A percentile compares a stretch with the other conserved stretches of the same genome.
Conservation (phyloP, 2,888 invertebrate genomes). For the Pollenia amentaria region DNA sequence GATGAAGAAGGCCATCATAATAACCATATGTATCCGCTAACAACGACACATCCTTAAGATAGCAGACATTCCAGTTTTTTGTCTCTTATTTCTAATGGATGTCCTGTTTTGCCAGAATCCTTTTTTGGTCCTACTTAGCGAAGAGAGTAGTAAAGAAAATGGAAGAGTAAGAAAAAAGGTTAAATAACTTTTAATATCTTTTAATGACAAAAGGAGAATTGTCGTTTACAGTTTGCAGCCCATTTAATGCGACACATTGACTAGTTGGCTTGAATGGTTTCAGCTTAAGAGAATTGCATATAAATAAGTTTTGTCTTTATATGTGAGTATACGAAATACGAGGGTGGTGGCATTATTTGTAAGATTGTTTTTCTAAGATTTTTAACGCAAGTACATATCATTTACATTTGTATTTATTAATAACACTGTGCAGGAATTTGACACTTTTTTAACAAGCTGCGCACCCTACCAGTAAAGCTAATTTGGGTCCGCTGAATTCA, state of each 20-base stretch:
- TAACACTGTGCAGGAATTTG: no score
- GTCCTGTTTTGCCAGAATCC: slow-evolving; percentile 20
- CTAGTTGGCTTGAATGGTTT: slow-evolving; percentile 25
- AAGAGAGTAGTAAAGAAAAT: slow-evolving; percentile 4
- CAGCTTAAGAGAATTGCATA: no score
- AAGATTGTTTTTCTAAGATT: no score
- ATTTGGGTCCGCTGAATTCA: no score
- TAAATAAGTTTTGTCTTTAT: no score
- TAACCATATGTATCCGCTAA: slow-evolving; percentile 62
- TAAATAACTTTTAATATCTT: slow-evolving; percentile 68
- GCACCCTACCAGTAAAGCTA: no score
- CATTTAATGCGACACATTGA: slow-evolving; percentile 67
- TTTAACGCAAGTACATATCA: no score
- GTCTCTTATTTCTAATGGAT: slow-evolving; percentile 22
- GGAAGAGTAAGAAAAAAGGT: slow-evolving; percentile 18
- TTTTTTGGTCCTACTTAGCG: not conserved
- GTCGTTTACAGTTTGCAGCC: slow-evolving; percentile 60
- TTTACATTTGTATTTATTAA: no score
- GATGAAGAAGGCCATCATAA: slow-evolving; percentile 54
- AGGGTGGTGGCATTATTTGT: no score
- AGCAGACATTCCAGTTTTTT: slow-evolving; percentile 22
- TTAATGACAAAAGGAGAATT: slow-evolving; percentile 52
- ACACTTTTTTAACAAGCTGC: no score
- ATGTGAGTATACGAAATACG: no score
- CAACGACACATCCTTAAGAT: slow-evolving; percentile 65